These are phyloP conservation scores for Meles meles DNA, from an alignment of 2,113 vertebrate species.

Conservation along the genomic window DNA sequence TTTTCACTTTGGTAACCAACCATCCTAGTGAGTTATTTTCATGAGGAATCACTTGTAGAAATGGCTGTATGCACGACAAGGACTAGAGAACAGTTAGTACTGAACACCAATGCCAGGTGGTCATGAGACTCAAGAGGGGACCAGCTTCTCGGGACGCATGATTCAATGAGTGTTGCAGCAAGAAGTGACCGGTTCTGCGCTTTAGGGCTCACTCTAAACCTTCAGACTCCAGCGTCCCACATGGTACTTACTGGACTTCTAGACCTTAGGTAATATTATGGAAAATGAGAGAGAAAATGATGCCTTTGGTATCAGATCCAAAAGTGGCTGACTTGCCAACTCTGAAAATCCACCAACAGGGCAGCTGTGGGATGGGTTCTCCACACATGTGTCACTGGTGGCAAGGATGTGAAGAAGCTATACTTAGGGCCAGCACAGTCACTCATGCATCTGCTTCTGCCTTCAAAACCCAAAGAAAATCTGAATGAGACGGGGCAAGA, in stretches of 20 bases:
- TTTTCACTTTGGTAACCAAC: background rate
- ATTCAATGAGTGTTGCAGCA: background rate
- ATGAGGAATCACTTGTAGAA: background rate
- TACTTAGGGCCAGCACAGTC: background rate
- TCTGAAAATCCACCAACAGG: rapidly evolving
- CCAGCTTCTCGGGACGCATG: background rate
- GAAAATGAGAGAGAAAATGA: background rate
- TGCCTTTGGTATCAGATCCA: background rate
- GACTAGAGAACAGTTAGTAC: background rate
- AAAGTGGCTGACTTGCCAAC: background rate
- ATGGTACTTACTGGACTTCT: background rate
- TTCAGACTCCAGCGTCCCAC: background rate
- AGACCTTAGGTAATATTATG: background rate
- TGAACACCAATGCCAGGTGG: rapidly evolving
- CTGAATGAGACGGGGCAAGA: background rate
- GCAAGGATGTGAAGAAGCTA: background rate
- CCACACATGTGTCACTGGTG: rapidly evolving
- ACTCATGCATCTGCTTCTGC: background rate
- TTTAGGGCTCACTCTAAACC: background rate
- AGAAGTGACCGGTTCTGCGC: background rate
- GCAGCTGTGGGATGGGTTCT: background rate
- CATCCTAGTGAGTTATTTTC: background rate
- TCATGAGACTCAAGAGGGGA: background rate
- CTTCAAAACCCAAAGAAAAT: background rate
- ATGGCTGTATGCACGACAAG: background rate